Percentiles rank a stretch among this genome's conserved stretches.
These are phyloP conservation scores for Pteruthius melanotis DNA, from an alignment of 2,113 vertebrate genomes.

Conservation along the genomic window DNA sequence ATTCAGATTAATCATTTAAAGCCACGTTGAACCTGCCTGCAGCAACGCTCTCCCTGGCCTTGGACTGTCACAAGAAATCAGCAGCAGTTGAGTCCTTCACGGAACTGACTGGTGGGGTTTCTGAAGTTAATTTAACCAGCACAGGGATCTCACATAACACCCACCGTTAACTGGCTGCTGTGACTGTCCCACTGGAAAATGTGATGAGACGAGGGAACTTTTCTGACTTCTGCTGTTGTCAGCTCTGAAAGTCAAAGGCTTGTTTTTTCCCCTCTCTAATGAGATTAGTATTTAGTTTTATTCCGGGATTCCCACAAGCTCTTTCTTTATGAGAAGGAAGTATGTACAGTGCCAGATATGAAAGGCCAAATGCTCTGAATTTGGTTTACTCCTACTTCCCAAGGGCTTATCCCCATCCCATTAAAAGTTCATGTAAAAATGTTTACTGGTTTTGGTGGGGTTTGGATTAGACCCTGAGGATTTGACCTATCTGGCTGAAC, in stretches of 20 bases:
- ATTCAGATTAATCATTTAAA: conserved; percentile 15
- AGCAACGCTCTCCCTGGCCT: background rate
- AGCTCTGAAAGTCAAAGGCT: conserved; percentile 3
- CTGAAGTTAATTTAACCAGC: background rate
- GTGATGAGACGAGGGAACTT: background rate
- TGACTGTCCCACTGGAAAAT: conserved; percentile 8
- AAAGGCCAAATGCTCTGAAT: conserved; percentile 20
- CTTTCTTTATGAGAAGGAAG: background rate
- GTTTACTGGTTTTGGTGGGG: background rate
- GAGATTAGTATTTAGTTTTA: conserved; percentile 1
- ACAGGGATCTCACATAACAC: background rate
- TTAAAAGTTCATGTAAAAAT: background rate
- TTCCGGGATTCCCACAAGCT: background rate
- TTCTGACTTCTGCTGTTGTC: background rate
- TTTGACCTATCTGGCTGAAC: background rate
- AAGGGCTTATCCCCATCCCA: background rate
- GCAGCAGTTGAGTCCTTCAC: background rate
- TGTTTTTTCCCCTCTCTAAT: background rate
- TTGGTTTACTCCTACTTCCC: conserved; percentile 12
- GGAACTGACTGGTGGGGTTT: background rate
- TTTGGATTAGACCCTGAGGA: background rate
- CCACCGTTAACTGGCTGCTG: background rate
- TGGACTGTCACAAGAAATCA: conserved; percentile 3
- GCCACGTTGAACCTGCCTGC: background rate
- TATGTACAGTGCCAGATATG: background rate